Percentiles rank a stretch among this genome's conserved stretches.
phyloP scores from a whole-genome alignment of 2,113 vertebrate species.

The Phalacrocorax pelagicus region DNA sequence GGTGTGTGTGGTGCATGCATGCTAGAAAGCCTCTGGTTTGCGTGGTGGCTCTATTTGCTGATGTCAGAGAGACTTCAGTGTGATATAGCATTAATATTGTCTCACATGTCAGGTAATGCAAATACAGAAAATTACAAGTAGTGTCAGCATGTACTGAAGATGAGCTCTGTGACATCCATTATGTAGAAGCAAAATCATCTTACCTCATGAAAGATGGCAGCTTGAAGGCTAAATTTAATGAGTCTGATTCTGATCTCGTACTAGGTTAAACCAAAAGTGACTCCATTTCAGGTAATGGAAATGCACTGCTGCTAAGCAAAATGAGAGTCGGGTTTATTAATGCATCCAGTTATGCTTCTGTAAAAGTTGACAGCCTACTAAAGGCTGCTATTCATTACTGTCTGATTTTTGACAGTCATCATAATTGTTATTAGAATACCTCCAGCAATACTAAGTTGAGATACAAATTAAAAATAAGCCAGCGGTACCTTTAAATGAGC shows the following conservation, averaged over 20 bases:
- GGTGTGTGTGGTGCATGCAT: neutral
- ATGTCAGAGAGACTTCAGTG: constrained; percentile 51
- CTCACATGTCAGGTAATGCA: constrained; percentile 55
- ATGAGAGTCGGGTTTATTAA: neutral
- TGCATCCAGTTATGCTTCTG: neutral
- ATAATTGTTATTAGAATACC: constrained; percentile 9
- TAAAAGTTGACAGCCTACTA: neutral
- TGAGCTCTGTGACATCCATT: constrained; percentile 54
- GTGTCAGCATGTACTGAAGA: constrained; percentile 26
- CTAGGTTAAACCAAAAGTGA: neutral
- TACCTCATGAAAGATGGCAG: constrained; percentile 36
- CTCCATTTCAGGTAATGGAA: neutral
- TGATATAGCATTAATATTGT: constrained; percentile 35
- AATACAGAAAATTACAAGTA: constrained; percentile 55
- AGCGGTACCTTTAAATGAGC: constrained; percentile 50
- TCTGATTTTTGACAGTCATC: neutral
- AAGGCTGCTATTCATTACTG: neutral
- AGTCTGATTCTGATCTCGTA: constrained; percentile 23
- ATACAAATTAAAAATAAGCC: constrained; percentile 50
- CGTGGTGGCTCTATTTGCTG: constrained; percentile 16
- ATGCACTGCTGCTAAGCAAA: neutral
- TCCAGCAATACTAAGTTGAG: constrained; percentile 13
- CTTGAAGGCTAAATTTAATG: constrained; percentile 34
- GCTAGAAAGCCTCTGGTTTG: neutral
- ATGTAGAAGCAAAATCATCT: constrained; percentile 16